phyloP scores from a whole-genome alignment of 2,797 vertebrate species.

The Notamacropus eugenii region DNA sequence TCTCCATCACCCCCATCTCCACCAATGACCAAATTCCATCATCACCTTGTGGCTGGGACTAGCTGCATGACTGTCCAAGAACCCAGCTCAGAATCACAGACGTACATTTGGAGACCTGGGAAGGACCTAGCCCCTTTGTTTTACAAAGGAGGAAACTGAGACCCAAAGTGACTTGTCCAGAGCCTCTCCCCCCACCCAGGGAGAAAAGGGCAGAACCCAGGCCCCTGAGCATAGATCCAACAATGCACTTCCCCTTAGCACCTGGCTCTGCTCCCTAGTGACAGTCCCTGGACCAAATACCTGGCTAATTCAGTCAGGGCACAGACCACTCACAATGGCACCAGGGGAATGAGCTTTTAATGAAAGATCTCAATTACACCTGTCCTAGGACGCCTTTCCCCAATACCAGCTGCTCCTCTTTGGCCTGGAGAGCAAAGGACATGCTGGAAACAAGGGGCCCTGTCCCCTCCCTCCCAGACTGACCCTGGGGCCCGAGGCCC shows the following conservation, averaged over 20 bases:
- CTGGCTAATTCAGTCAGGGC: background rate
- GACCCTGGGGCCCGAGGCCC: background rate
- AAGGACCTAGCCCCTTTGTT: background rate
- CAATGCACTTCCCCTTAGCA: background rate
- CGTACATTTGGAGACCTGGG: background rate
- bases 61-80: background rate
- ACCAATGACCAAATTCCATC: slow-evolving; percentile 31
- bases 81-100: background rate
- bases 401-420: background rate
- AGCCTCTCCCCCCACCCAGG: background rate
- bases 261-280: slow-evolving; percentile 19
- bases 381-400: slow-evolving; percentile 30
- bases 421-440: slow-evolving; percentile 3
- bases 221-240: background rate
- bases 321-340: background rate
- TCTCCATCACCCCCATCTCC: background rate
- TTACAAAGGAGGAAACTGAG: background rate
- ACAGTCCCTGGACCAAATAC: slow-evolving; percentile 12
- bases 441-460: background rate
- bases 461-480: background rate
- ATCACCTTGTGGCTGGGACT: background rate
- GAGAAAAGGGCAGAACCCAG: background rate
- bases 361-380: slow-evolving; percentile 51
- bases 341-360: slow-evolving; percentile 21
- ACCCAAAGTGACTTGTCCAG: background rate